These are phyloP conservation scores for Hirtodrosophila duncani DNA, from an alignment of 2,888 invertebrate species.

Conservation along the genomic window DNA sequence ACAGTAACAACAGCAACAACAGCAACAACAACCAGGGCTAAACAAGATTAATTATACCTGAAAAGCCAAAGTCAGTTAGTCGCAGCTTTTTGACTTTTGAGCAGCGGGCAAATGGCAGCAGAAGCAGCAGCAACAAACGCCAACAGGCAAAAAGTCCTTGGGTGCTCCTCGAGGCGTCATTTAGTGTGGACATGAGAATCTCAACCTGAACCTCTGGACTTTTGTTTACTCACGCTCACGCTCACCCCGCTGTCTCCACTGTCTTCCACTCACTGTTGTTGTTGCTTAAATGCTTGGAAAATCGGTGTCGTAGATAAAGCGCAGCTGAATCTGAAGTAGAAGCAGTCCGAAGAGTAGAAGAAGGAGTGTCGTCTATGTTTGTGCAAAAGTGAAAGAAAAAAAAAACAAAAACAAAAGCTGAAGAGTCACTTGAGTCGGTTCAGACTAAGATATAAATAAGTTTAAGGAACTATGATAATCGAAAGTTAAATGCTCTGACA, in stretches of 20 bases:
- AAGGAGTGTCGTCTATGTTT: conserved; percentile 55
- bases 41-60: conserved; percentile 78
- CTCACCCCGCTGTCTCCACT: conserved; percentile 11
- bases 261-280: conserved; percentile 33
- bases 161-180: conserved; percentile 67
- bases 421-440: conserved; percentile 19
- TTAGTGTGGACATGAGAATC: conserved; percentile 35
- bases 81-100: conserved; percentile 67
- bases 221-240: conserved; percentile 51
- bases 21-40: conserved; percentile 50
- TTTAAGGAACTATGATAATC: too few relatives aligned
- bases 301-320: conserved; percentile 64
- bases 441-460: neutral
- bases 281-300: conserved; percentile 63
- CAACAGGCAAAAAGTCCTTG: conserved; percentile 46
- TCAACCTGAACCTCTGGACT: conserved; percentile 13
- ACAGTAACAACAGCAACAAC: conserved; percentile 18
- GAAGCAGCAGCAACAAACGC: conserved; percentile 1
- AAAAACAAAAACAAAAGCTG: conserved; percentile 2
- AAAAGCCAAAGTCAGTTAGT: conserved; percentile 65
- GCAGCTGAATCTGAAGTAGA: conserved; percentile 42
- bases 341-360: too few relatives aligned
- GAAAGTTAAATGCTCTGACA: too few relatives aligned
- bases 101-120: conserved; percentile 6
- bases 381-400: conserved; percentile 20